Percentiles rank a stretch among this genome's conserved stretches.
These are phyloP conservation scores for Epinotia demarniana DNA, from an alignment of 2,888 invertebrate genomes.

Conservation along the genomic window DNA sequence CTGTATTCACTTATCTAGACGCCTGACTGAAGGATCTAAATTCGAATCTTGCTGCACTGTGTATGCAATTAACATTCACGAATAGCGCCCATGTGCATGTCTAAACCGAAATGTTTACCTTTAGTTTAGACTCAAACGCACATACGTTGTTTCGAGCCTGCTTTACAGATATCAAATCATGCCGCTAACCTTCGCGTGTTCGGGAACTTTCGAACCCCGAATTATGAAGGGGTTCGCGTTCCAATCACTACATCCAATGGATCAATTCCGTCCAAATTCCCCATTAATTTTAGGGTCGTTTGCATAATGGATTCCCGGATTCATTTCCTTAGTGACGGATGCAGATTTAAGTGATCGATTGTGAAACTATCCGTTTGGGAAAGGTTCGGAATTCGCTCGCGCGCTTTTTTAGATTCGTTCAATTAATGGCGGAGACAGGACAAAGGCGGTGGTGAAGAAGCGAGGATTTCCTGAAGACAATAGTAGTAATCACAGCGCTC, in stretches of 20 bases:
- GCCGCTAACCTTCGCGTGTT: constrained; percentile 63
- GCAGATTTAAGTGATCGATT: constrained; percentile 48
- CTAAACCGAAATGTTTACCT: constrained; percentile 14
- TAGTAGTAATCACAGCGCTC: constrained; percentile 71
- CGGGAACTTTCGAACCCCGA: constrained; percentile 53
- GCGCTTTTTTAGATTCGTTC: constrained; percentile 40
- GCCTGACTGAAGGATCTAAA: constrained; percentile 32
- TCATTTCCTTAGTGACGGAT: constrained; percentile 53
- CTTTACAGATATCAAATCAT: constrained; percentile 59
- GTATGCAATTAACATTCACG: constrained; percentile 63
- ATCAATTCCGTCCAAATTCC: constrained; percentile 47
- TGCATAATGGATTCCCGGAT: constrained; percentile 59
- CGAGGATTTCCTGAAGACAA: constrained; percentile 73
- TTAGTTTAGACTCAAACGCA: not conserved
- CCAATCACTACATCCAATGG: constrained; percentile 66
- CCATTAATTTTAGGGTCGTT: constrained; percentile 52
- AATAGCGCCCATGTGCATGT: constrained; percentile 47
- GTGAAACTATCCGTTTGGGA: constrained; percentile 36
- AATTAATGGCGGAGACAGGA: constrained; percentile 58
- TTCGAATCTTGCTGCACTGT: constrained; percentile 28
- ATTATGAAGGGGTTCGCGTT: constrained; percentile 67
- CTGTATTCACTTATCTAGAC: constrained; percentile 29
- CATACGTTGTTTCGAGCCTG: not conserved
- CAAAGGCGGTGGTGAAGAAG: constrained; percentile 68
- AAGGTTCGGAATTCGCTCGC: constrained; percentile 31